Evolutionary conservation across 2,797 vertebrate species (phyloP).

Genomic region (Octomys mimax): DNA sequence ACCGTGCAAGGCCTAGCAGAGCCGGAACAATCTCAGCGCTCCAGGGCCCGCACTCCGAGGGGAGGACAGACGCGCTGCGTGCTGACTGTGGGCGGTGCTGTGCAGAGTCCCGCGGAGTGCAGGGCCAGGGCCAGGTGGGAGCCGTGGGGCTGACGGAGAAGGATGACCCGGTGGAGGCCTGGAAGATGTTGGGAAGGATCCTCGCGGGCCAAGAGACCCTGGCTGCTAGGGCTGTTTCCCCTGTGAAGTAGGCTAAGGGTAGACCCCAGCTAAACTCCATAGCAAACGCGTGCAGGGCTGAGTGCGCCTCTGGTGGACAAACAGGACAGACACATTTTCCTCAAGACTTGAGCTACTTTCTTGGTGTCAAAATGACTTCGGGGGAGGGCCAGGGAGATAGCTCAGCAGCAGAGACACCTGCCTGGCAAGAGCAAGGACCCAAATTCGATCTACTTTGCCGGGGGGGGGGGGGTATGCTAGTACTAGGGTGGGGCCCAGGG

Average conservation of each 20-base stretch:
- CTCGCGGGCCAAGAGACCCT: neutral
- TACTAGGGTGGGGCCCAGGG: neutral
- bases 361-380: neutral
- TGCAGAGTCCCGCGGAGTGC: neutral
- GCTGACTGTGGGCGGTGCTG: neutral
- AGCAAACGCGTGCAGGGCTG: rapidly evolving
- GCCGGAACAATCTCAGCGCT: neutral
- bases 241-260: too few species aligned
- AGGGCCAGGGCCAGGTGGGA: neutral
- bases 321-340: neutral
- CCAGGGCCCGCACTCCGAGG: rapidly evolving
- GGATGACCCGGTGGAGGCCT: neutral
- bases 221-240: neutral
- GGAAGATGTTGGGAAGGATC: neutral
- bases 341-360: neutral
- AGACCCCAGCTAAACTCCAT: neutral
- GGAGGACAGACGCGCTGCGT: neutral
- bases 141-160: neutral
- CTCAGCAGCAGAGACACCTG: too few species aligned
- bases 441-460: too few species aligned
- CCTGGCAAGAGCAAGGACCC: too few species aligned
- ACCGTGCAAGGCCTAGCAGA: neutral
- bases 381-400: too few species aligned
- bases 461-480: too few species aligned
- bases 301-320: neutral